Percentiles rank a stretch among this genome's conserved stretches.
Conservation (phyloP, 1,140 invertebrate genomes). For the Drosophila cardini region DNA sequence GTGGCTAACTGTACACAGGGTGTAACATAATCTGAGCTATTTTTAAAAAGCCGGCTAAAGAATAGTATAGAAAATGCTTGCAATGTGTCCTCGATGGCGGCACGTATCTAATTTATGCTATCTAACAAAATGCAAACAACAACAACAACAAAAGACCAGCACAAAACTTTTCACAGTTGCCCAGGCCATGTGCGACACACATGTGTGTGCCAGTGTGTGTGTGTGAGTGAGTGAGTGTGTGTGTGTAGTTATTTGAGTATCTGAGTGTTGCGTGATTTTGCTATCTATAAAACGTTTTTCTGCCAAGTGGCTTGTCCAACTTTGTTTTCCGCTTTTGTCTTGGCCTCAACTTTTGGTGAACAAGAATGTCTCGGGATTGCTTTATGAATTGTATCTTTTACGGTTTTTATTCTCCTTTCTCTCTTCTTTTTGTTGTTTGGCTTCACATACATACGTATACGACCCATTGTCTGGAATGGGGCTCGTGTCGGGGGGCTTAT, state of each 20-base stretch:
- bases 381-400: slow-evolving; percentile 81
- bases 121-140: slow-evolving; percentile 79
- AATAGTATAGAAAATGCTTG: slow-evolving; percentile 26
- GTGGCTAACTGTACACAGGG: not conserved
- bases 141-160: slow-evolving; percentile 73
- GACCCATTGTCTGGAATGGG: slow-evolving; percentile 20
- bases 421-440: too few species aligned
- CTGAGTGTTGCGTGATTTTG: slow-evolving; percentile 71
- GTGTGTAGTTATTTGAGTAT: slow-evolving; percentile 46
- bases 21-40: slow-evolving; percentile 48
- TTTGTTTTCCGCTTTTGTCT: slow-evolving; percentile 26
- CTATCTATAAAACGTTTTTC: slow-evolving; percentile 72
- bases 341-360: slow-evolving; percentile 7
- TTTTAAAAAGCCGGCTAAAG: slow-evolving; percentile 43
- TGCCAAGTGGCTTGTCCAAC: slow-evolving; percentile 57
- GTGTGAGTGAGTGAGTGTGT: slow-evolving; percentile 22
- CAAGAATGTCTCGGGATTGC: slow-evolving; percentile 51
- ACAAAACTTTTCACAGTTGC: slow-evolving; percentile 63
- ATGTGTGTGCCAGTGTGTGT: slow-evolving; percentile 21
- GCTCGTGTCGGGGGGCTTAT: slow-evolving; percentile 13
- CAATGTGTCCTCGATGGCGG: slow-evolving; percentile 51
- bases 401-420: slow-evolving; percentile 31
- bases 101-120: slow-evolving; percentile 82
- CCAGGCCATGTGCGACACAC: slow-evolving; percentile 29
- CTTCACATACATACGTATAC: not conserved